Percentiles rank a stretch among this genome's conserved stretches.
phyloP scores from a whole-genome alignment of 1,140 invertebrate species.

The Oedothorax gibbosus region DNA sequence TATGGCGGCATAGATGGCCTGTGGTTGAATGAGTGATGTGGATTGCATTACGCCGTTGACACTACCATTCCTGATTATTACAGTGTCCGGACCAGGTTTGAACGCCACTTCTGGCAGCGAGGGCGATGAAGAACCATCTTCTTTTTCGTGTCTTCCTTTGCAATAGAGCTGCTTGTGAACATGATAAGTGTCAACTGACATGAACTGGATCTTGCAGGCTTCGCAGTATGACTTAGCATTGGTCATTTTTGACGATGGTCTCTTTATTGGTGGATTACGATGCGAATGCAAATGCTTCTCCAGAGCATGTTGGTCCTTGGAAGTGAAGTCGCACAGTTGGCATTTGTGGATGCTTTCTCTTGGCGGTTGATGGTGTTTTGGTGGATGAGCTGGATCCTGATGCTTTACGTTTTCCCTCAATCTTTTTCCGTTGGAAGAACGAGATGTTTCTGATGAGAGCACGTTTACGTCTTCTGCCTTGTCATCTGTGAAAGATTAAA shows the following conservation, averaged over 20 bases:
- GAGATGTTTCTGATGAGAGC: background rate
- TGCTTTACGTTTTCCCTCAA: background rate
- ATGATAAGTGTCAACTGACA: slow-evolving; percentile 86
- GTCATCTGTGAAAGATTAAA: background rate
- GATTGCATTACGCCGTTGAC: background rate
- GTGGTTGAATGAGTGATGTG: slow-evolving; percentile 39
- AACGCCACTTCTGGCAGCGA: slow-evolving; percentile 71
- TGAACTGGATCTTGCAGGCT: slow-evolving; percentile 92
- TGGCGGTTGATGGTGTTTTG: background rate
- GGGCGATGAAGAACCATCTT: slow-evolving; percentile 62
- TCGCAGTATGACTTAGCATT: slow-evolving; percentile 78
- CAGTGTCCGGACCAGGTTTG: slow-evolving; percentile 15
- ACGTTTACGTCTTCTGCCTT: background rate
- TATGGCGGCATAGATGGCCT: slow-evolving; percentile 73
- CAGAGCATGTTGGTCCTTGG: background rate
- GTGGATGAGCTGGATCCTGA: background rate
- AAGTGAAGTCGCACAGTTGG: background rate
- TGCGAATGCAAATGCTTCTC: slow-evolving; percentile 16
- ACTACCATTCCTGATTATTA: background rate
- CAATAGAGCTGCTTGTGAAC: slow-evolving; percentile 96
- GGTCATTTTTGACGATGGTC: background rate
- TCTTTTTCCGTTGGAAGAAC: background rate
- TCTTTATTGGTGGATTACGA: background rate
- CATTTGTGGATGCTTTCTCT: slow-evolving; percentile 10
- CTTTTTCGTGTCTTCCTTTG: slow-evolving; percentile 81